Percentiles rank a stretch among this genome's conserved stretches.
These are phyloP conservation scores for Petrocephalus microphthalmus DNA, from an alignment of 2,113 vertebrate genomes.

Conservation along the genomic window DNA sequence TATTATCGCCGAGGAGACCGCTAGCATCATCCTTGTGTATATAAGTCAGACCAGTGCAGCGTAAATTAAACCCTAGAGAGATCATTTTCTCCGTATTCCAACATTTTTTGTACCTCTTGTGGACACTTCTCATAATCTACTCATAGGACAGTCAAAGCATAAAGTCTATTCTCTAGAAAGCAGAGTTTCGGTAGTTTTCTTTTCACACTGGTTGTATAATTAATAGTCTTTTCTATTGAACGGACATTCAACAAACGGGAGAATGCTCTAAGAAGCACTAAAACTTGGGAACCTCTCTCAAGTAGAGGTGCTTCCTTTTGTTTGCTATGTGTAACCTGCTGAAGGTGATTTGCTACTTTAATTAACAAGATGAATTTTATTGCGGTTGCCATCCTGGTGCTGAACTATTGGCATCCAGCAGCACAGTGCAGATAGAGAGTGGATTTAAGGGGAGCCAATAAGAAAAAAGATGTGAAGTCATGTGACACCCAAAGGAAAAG, in stretches of 20 bases:
- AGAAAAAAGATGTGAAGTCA: constrained; percentile 3
- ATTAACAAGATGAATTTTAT: constrained; percentile 6
- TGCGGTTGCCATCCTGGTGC: background rate
- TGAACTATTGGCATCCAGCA: background rate
- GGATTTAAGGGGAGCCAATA: background rate
- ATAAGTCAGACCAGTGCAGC: too few species aligned
- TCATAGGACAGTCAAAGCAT: background rate
- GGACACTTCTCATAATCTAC: background rate
- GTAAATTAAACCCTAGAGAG: background rate
- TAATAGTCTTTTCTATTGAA: background rate
- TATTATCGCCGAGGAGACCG: too few species aligned
- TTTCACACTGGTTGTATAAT: background rate
- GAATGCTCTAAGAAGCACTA: background rate
- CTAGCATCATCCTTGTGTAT: too few species aligned
- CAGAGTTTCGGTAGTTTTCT: background rate
- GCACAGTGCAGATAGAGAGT: background rate
- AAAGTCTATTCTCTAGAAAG: background rate
- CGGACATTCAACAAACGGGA: background rate
- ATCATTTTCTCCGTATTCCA: background rate
- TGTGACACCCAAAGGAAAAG: background rate
- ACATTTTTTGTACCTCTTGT: background rate
- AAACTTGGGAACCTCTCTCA: background rate
- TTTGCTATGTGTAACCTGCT: background rate
- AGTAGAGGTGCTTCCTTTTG: background rate
- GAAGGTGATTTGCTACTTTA: background rate